These are phyloP conservation scores for Volucella bombylans DNA, from an alignment of 2,888 invertebrate genomes.

Conservation along the genomic window DNA sequence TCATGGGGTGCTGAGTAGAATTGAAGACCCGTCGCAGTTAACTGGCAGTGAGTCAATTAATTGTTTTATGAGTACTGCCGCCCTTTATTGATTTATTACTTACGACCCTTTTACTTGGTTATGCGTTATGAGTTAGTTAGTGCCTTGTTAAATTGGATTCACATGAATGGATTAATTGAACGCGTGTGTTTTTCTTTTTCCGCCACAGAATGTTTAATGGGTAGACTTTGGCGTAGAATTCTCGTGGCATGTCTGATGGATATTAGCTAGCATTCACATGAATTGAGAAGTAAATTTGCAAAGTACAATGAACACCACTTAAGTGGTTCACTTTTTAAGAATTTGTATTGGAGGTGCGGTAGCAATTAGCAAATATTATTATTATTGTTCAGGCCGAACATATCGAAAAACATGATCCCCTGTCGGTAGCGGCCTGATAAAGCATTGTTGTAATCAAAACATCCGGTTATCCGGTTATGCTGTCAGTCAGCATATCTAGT, in stretches of 20 bases:
- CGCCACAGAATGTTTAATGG: neutral
- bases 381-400: no score
- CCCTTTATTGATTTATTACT: slow-evolving; percentile 10
- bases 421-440: no score
- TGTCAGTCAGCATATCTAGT: no score
- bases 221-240: neutral
- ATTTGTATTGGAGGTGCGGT: neutral
- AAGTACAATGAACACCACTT: neutral
- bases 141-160: neutral
- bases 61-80: neutral
- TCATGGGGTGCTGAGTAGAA: slow-evolving; percentile 7
- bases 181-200: neutral
- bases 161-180: slow-evolving; percentile 6
- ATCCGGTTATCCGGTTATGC: no score
- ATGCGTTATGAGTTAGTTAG: no score
- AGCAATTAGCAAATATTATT: no score
- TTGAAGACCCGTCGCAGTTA: slow-evolving; percentile 22
- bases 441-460: no score
- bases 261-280: neutral
- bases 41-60: slow-evolving; percentile 26
- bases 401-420: no score
- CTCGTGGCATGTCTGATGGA: neutral
- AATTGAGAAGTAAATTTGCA: no score
- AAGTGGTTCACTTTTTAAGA: slow-evolving; percentile 1
- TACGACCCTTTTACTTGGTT: neutral